A percentile compares a stretch with the other conserved stretches of the same genome.
Evolutionary conservation across 1,140 invertebrate species (phyloP).

Genomic region (Bombus difficillimus): DNA sequence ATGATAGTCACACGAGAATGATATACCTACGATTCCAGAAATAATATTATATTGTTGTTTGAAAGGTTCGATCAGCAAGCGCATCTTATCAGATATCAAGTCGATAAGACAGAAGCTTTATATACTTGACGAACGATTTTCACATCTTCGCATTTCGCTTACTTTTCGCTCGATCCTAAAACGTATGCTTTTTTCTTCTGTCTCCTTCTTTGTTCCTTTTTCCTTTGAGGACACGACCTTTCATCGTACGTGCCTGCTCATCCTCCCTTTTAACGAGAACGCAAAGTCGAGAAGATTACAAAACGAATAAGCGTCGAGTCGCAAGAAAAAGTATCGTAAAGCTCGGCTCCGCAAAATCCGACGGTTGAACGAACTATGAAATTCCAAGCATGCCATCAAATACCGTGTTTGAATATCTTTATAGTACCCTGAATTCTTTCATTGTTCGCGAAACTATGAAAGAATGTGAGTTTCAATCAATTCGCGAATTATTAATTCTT

Average conservation of each 20-base stretch:
- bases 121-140: background rate
- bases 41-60: background rate
- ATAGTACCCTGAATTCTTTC: no score
- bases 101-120: background rate
- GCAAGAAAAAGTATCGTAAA: background rate
- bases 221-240: background rate
- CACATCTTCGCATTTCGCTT: background rate
- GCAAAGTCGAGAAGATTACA: background rate
- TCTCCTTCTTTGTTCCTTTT: background rate
- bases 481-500: background rate
- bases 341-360: background rate
- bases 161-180: background rate
- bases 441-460: background rate
- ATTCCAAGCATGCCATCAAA: background rate
- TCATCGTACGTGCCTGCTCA: background rate
- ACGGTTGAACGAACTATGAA: background rate
- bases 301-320: background rate
- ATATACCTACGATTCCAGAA: background rate
- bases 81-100: no score
- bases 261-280: conserved; percentile 1
- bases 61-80: background rate
- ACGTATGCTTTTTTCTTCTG: no score
- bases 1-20: background rate
- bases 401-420: background rate
- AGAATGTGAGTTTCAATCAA: background rate